Evolutionary conservation across 2,113 vertebrate species (phyloP), one percentile per base, ranked within the genome.

Genomic region (Apteryx owenii): DNA sequence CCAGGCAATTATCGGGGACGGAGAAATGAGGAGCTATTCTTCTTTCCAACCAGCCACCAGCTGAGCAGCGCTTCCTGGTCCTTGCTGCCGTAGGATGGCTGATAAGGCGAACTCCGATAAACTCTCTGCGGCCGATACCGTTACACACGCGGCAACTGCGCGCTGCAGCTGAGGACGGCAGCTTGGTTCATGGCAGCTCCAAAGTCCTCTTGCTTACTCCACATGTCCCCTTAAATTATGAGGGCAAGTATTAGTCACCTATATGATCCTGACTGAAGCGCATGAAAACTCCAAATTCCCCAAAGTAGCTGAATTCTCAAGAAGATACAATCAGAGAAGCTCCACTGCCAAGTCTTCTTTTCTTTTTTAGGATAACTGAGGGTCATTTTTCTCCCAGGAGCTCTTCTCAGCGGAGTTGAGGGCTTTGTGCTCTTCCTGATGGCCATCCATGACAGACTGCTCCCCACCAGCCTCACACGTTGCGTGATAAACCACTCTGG

Each of bases 91-190:
- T 3, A 21, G 78, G 79, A 28, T 42, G 82, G 76, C 19, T 89
- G 65, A 61, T 91, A 92, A 85, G n/a, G 70, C 65, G 87, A 79
- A 84, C 87, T 65, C 87, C 44, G 75, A 33, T 61, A 18, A 79
- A 80, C 78, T 79, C 64, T 62, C 70, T 75, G 81, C 18, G 60
- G 65, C 78, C 91, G 89, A 5, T 14, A 65, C 3, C 29, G 53
- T n/a, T 18, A 5, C 3, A 7, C 5, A 31, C 2, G 0, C 61
- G 72, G 71, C 42, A 9, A 13, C 4, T 2, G 29, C 8, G 38
- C 10, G 1, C 14, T 54, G 26, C 1, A 44, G 46, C 33, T 25
- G 68, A 54, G 58, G 33, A 4, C 7, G 21, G 77, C 26, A 19
- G n/a, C 25, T 65, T 2, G 4, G 10, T 53, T 42, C 4, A 33